Evolutionary conservation across 37 sponge, comb jelly and placozoan genomes (phyloP), one percentile per base, ranked within the genome.

Genomic region (Halichondria panicea): DNA sequence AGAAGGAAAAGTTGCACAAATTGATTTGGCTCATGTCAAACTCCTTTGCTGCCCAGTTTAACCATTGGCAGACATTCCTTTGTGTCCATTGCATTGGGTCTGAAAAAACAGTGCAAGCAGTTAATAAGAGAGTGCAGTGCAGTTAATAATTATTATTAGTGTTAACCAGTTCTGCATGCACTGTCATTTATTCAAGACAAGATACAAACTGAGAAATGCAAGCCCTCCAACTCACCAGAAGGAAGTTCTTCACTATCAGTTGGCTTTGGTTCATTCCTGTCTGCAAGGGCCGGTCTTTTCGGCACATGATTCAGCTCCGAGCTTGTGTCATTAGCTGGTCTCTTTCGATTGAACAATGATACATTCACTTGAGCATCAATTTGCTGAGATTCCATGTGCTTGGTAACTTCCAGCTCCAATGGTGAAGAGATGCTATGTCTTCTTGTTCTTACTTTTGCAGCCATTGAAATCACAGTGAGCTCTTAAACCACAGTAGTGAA

Each of bases 61-160:
- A 34, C 94, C 94, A 93, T 36, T 81, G 83, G 19, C n/a, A 8
- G 19, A 90, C 91, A 11, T 93, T 83, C 45, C 42, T 41, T 22
- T 33, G 33, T 7, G 35, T 69, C 94, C 94, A 93, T 27, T 66
- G 81, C 56, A 46, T 30, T 18, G 94, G 94, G 67, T 93, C 94
- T 89, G 53, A 37, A 21, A n/a, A n/a, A n/a, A n/a, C n/a, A 58
- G 60, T 58, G 27, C 27, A 25, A 21, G 27, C 19, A n/a, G 27
- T 7, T 21, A 21, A 43, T 7, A 32, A 43, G 46, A 50, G 5
- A 43, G 35, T 15, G 21, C 3, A 6, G 42, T 15, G 68, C 6
- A 3, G 4, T 35, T 3, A 30, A 35, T 33, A 63, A 11, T 24
- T 25, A 59, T 8, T 59, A 59, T 24, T 25, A n/a, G 7, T 59